phyloP scores from a whole-genome alignment of 1,140 invertebrate species.

The Conopomorpha cramerella region DNA sequence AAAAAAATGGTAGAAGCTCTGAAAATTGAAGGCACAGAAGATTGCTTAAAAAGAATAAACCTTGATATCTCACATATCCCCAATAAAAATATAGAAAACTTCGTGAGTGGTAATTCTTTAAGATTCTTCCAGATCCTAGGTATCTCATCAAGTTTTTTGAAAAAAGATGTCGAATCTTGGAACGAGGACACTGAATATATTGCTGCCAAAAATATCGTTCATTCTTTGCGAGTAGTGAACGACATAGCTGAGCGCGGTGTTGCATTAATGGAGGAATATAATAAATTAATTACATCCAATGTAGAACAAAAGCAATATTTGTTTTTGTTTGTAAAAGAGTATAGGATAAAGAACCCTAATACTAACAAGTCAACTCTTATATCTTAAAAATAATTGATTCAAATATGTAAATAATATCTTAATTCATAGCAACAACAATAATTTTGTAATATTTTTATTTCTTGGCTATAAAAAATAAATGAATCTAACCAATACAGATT shows the following conservation, averaged over 20 bases:
- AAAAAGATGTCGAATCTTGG: slow-evolving; percentile 11
- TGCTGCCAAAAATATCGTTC: slow-evolving; percentile 7
- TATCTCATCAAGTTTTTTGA: slow-evolving; percentile 9
- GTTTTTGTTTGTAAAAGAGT: slow-evolving; percentile 6
- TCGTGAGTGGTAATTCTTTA: too few species aligned
- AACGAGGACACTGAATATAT: slow-evolving; percentile 8
- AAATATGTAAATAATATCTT: slow-evolving; percentile 6
- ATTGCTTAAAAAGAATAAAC: slow-evolving; percentile 4
- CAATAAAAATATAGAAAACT: slow-evolving; percentile 7
- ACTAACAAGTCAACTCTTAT: too few species aligned
- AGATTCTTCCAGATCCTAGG: too few species aligned
- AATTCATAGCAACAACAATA: too few species aligned
- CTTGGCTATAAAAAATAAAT: background rate
- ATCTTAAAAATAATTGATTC: too few species aligned
- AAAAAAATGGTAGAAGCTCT: slow-evolving; percentile 5
- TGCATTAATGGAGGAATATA: slow-evolving; percentile 18
- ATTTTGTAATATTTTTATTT: background rate
- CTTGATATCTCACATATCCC: too few species aligned
- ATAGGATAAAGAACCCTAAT: slow-evolving; percentile 7
- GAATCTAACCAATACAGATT: background rate
- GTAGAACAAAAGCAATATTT: slow-evolving; percentile 8
- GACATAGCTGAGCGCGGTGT: slow-evolving; percentile 20
- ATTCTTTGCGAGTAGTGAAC: slow-evolving; percentile 16
- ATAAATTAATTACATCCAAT: slow-evolving; percentile 11
- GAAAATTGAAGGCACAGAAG: too few species aligned